phyloP scores from a whole-genome alignment of 2,797 vertebrate species.

The Rhynchotus rufescens region DNA sequence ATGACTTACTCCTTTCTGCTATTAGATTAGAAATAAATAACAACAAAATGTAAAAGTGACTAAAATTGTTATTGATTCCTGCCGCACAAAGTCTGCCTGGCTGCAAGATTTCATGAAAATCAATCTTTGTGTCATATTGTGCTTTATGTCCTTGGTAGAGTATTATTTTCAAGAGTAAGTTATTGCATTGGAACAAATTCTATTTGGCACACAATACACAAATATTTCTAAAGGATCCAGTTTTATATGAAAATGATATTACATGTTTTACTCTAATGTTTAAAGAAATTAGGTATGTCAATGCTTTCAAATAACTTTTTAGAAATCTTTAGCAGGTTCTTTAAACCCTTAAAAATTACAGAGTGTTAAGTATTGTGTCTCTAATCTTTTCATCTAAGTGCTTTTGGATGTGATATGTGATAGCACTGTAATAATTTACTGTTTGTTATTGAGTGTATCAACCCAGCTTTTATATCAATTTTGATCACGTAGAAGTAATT shows the following conservation, averaged over 20 bases:
- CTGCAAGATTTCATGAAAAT: not conserved
- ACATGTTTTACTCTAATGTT: not conserved
- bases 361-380: not conserved
- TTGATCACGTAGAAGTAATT: not conserved
- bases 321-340: not conserved
- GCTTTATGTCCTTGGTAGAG: not conserved
- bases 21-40: conserved; percentile 11
- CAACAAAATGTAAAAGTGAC: not conserved
- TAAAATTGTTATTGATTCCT: not conserved
- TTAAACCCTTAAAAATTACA: not conserved
- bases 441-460: not conserved
- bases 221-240: not conserved
- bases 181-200: not conserved
- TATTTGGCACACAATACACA: not conserved
- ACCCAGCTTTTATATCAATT: not conserved
- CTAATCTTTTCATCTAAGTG: not conserved
- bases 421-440: not conserved
- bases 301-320: not conserved
- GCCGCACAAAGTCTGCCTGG: not conserved
- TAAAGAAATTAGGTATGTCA: not conserved
- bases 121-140: not conserved
- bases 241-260: not conserved
- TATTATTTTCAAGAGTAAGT: not conserved
- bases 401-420: not conserved
- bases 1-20: not conserved